A percentile compares a stretch with the other conserved stretches of the same genome.
Evolutionary conservation across 2,888 invertebrate species (phyloP).

Genomic region (Melieria omissa): DNA sequence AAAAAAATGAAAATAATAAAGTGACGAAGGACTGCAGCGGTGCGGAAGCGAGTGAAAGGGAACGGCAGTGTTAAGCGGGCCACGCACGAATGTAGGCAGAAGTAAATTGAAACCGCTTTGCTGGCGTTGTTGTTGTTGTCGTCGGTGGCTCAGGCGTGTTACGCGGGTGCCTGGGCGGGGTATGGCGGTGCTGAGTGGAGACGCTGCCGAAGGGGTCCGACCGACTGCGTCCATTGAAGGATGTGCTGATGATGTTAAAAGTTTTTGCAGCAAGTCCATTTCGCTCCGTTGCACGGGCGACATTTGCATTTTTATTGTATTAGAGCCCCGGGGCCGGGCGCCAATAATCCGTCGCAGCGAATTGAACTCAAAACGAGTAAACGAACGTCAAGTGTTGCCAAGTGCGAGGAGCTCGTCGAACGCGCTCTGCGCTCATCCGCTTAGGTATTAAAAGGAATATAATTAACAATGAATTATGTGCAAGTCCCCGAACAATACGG

Average conservation of each 20-base stretch:
- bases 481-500: constrained; percentile 19
- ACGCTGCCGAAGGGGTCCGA: neutral
- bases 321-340: constrained; percentile 20
- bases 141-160: neutral
- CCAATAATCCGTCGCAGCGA: constrained; percentile 24
- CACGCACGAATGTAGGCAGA: constrained; percentile 3
- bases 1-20: constrained; percentile 12
- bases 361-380: constrained; percentile 8
- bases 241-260: constrained; percentile 18
- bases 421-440: too few species aligned
- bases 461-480: constrained; percentile 28
- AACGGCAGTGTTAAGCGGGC: constrained; percentile 3
- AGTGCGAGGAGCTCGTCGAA: constrained; percentile 21
- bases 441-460: constrained; percentile 35
- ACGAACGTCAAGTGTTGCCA: constrained; percentile 17
- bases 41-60: constrained; percentile 8
- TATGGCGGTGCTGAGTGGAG: constrained; percentile 3
- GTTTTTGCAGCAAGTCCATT: constrained; percentile 46
- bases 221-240: neutral
- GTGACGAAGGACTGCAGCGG: neutral
- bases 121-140: neutral
- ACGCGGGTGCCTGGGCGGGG: neutral
- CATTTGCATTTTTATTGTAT: constrained; percentile 62
- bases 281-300: constrained; percentile 47
- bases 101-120: constrained; percentile 28